Evolutionary conservation across 2,888 invertebrate genomes (phyloP).

Genomic region (Polyploca ridens): DNA sequence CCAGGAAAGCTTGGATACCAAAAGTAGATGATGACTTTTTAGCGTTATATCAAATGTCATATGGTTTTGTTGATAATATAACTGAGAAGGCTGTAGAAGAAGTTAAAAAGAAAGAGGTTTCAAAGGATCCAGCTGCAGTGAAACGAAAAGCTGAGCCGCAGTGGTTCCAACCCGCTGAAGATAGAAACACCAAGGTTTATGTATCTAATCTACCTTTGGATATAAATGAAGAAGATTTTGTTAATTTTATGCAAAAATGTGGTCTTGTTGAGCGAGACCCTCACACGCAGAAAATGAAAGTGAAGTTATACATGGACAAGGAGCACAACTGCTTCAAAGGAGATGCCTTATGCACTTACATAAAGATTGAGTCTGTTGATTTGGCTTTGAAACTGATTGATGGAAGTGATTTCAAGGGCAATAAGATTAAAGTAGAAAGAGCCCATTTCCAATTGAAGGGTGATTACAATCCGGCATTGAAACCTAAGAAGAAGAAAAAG

Average conservation of each 20-base stretch:
- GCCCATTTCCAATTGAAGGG: conserved; percentile 98
- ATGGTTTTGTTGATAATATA: conserved; percentile 91
- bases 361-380: conserved; percentile 98
- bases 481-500: conserved; percentile 95
- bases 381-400: conserved; percentile 96
- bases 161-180: conserved; percentile 97
- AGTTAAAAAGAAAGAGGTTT: conserved; percentile 55
- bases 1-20: conserved; percentile 97
- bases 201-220: conserved; percentile 96
- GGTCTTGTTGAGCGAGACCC: conserved; percentile 97
- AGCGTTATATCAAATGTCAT: conserved; percentile 97
- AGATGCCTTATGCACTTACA: conserved; percentile 98
- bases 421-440: conserved; percentile 93
- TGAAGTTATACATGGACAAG: conserved; percentile 95
- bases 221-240: conserved; percentile 94
- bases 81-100: conserved; percentile 54
- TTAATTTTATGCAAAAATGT: conserved; percentile 97
- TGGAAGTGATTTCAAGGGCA: conserved; percentile 91
- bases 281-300: conserved; percentile 90
- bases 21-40: conserved; percentile 98
- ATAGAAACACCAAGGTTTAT: conserved; percentile 96
- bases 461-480: conserved; percentile 95
- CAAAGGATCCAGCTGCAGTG: conserved; percentile 76
- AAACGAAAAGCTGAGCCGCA: conserved; percentile 85
- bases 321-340: conserved; percentile 94